Evolutionary conservation across 1,140 invertebrate species (phyloP).

Genomic region (Campoletis sonorensis): DNA sequence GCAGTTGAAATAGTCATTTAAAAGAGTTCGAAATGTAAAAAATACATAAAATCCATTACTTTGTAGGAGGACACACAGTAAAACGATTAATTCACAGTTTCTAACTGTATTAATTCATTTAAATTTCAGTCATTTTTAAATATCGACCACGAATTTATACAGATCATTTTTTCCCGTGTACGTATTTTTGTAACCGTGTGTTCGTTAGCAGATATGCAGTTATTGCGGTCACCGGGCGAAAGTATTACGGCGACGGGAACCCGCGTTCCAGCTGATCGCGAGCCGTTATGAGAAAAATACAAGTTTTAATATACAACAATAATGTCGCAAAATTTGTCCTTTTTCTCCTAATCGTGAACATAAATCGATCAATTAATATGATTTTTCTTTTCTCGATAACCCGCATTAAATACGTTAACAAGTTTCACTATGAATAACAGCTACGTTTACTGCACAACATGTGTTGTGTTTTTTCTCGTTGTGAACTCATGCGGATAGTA

Average conservation of each 20-base stretch:
- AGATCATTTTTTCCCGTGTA: too few species aligned
- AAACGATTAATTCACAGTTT: too few species aligned
- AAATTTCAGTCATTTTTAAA: too few species aligned
- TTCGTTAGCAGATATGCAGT: background rate
- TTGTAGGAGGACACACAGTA: too few species aligned
- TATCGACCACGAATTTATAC: too few species aligned
- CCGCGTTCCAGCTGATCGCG: background rate
- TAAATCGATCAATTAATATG: background rate
- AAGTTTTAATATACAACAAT: background rate
- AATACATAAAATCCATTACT: too few species aligned
- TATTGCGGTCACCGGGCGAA: constrained; percentile 21
- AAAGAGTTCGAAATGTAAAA: too few species aligned
- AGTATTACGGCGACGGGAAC: background rate
- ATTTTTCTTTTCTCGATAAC: background rate
- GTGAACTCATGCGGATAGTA: background rate
- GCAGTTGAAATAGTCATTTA: too few species aligned
- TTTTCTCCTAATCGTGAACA: background rate
- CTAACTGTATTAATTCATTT: too few species aligned
- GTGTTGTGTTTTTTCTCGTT: constrained; percentile 11
- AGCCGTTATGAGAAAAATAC: background rate
- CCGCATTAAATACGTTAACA: background rate
- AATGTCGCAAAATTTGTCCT: background rate
- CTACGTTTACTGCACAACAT: background rate
- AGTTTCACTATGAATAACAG: background rate
- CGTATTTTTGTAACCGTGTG: background rate